Base-by-base conservation (phyloP, 1,140 invertebrate genomes). In the Heterodera carotae region DNA sequence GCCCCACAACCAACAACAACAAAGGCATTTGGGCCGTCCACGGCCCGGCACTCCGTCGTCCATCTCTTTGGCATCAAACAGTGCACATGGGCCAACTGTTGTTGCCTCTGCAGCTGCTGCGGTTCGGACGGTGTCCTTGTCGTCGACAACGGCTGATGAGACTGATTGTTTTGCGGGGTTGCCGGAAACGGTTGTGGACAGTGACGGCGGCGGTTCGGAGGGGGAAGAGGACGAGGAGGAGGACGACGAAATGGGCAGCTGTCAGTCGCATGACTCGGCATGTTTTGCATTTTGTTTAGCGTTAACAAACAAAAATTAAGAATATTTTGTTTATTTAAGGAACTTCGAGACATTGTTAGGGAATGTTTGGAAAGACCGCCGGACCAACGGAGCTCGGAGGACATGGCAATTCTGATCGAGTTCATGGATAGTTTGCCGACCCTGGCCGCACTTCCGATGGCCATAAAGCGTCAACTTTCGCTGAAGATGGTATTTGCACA, bases 341-440 rank as follows among this genome's bases (percentile, higher is more conserved):
- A 84, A 76, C 93, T 96, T 0, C 91, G 94, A 69, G 96, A 99
- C 90, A 93, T 93, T 67, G 95, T 98, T 2, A 90, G 96, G 79
- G 96, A 99, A 89, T 97, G 96, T 88, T 90, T 99, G 69, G 95
- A 98, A 88, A 98, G 98, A 89, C 94, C 97, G 88, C 95, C 96
- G 8, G 91, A 92, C 66, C 94, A 98, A 83, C 90, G 96, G 81
- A 93, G 92, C 10, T 93, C 95, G 82, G 94, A 98, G 78, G 96
- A 99, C 88, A 94, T 99, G 84, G 94, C 97, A 89, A 93, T 93
- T 68, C 91, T 99, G 0, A 89, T 98, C 56, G 96, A 98, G 88
- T 98, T 98, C 86, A 98, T 96, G 15, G 95, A 98, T 88, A 94
- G 97, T 88, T 91, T 99, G 25, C 94, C 89, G 84, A 90, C 90